These are phyloP conservation scores for Thecophora atra DNA, from an alignment of 2,888 invertebrate species.

Conservation along the genomic window DNA sequence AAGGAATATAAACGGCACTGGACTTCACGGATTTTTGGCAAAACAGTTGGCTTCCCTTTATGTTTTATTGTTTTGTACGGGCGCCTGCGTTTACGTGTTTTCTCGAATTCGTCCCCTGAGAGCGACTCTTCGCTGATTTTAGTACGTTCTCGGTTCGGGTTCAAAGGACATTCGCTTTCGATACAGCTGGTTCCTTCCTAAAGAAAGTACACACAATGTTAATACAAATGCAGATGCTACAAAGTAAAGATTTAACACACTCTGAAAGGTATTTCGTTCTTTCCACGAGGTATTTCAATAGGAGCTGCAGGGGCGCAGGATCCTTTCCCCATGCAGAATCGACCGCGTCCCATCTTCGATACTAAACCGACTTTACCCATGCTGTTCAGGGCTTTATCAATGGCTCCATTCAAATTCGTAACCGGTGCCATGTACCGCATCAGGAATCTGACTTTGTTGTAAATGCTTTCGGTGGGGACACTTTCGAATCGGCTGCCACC, in stretches of 20 bases:
- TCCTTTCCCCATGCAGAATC: constrained; percentile 19
- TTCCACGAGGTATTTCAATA: neutral
- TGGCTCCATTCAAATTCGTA: constrained; percentile 39
- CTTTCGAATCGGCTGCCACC: constrained; percentile 29
- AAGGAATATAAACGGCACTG: neutral
- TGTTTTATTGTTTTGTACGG: constrained; percentile 42
- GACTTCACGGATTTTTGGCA: constrained; percentile 44
- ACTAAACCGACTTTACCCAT: constrained; percentile 45
- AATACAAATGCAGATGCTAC: neutral
- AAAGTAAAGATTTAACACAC: constrained; percentile 32
- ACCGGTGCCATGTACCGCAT: constrained; percentile 51
- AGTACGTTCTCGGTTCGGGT: constrained; percentile 42
- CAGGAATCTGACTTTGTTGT: constrained; percentile 45
- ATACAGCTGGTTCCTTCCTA: constrained; percentile 32
- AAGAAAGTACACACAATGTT: constrained; percentile 9
- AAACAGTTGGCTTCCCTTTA: constrained; percentile 34
- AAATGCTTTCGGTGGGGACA: constrained; percentile 40
- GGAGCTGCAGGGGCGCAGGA: too few species aligned
- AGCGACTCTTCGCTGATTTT: constrained; percentile 43
- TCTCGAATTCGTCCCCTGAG: constrained; percentile 46
- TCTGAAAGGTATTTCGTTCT: constrained; percentile 39
- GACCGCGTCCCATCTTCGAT: constrained; percentile 30
- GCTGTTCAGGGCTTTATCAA: constrained; percentile 48
- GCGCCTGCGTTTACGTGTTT: constrained; percentile 45
- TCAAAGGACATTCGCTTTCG: constrained; percentile 38